Percentiles rank a stretch among this genome's conserved stretches.
Conservation (phyloP, 1,140 invertebrate species). For the Heliconius hewitsoni region DNA sequence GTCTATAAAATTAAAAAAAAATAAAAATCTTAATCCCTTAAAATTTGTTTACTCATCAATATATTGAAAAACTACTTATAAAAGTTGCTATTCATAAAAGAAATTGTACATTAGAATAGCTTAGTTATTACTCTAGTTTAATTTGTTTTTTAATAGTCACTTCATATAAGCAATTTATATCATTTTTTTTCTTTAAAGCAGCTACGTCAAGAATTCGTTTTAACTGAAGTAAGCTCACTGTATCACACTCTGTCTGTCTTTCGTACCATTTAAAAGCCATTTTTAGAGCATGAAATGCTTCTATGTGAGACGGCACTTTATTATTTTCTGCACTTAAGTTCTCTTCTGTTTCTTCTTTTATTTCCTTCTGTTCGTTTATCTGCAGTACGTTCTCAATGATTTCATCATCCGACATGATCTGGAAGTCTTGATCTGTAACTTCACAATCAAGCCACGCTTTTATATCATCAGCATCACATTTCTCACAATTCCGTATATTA, state of each 20-base stretch:
- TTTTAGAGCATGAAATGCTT: conserved; percentile 45
- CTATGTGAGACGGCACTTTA: conserved; percentile 43
- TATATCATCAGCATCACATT: conserved; percentile 10
- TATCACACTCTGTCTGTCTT: conserved; percentile 46
- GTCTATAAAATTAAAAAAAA: too few relatives aligned
- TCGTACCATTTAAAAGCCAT: conserved; percentile 44
- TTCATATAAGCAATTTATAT: conserved; percentile 40
- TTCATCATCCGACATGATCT: conserved; percentile 40
- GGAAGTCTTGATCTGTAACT: conserved; percentile 44
- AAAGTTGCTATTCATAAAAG: too few relatives aligned
- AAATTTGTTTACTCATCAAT: too few relatives aligned
- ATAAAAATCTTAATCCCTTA: too few relatives aligned
- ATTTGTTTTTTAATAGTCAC: conserved; percentile 1
- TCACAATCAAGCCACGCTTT: conserved; percentile 26
- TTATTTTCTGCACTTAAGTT: conserved; percentile 43
- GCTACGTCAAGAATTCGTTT: conserved; percentile 46
- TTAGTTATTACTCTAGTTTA: too few relatives aligned
- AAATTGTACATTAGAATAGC: too few relatives aligned
- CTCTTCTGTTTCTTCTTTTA: conserved; percentile 29
- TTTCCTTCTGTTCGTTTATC: conserved; percentile 37
- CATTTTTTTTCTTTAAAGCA: conserved; percentile 39
- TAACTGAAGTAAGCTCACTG: conserved; percentile 41
- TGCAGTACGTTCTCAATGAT: conserved; percentile 45
- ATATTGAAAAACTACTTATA: too few relatives aligned
- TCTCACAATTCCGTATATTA: not conserved